phyloP scores from a whole-genome alignment of 2,113 vertebrate genomes.

The Chaetodon auriga region DNA sequence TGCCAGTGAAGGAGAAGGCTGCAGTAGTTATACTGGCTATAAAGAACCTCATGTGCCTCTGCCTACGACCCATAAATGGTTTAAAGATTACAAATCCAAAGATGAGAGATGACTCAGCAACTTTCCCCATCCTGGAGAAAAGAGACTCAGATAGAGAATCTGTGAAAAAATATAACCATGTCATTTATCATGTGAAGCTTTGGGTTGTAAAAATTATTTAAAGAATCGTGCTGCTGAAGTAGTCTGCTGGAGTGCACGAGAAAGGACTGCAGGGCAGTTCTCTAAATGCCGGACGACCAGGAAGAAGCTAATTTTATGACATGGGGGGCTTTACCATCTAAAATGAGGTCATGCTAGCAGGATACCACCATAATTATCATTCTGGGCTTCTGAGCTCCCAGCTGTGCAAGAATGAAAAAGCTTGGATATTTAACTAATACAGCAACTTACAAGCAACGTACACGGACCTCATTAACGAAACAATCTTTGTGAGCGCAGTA shows the following conservation, averaged over 20 bases:
- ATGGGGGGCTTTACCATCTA: background rate
- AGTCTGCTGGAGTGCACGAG: background rate
- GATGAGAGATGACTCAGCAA: slow-evolving; percentile 52
- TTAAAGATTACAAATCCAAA: slow-evolving; percentile 36
- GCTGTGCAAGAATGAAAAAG: background rate
- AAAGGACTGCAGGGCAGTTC: slow-evolving; percentile 18
- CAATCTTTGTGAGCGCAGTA: background rate
- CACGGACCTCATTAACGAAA: background rate
- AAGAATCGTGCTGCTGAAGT: slow-evolving; percentile 20
- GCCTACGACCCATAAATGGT: background rate
- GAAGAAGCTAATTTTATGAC: slow-evolving; percentile 4
- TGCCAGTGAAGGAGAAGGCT: slow-evolving; percentile 15
- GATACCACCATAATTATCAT: background rate
- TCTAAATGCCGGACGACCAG: background rate
- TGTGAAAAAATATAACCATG: slow-evolving; percentile 37
- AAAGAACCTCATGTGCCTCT: slow-evolving; percentile 42
- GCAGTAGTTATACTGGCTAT: slow-evolving; percentile 32
- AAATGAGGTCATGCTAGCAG: background rate
- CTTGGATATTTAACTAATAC: slow-evolving; percentile 1
- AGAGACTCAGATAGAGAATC: slow-evolving; percentile 7
- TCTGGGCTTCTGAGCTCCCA: background rate
- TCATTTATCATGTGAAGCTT: slow-evolving; percentile 51
- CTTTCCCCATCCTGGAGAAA: slow-evolving; percentile 10
- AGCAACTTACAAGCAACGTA: background rate
- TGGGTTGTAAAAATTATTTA: slow-evolving; percentile 35